phyloP scores from a whole-genome alignment of 1,140 invertebrate genomes.

The Drosophila gunungcola region DNA sequence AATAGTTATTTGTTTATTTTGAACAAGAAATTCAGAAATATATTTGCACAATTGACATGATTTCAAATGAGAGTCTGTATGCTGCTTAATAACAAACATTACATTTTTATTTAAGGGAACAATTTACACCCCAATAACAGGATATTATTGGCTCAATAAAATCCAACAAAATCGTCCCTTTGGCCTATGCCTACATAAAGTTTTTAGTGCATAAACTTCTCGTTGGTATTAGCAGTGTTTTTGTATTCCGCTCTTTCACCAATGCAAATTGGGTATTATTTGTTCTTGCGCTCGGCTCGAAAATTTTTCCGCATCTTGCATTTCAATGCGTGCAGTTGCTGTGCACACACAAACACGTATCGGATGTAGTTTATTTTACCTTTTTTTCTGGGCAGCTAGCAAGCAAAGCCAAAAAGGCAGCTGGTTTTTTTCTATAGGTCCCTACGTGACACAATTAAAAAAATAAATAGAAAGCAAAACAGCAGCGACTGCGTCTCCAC shows the following conservation, averaged over 20 bases:
- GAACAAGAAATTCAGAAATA: too few relatives aligned
- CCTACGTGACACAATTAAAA: constrained; percentile 81
- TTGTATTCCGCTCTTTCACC: constrained; percentile 54
- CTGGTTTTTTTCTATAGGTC: constrained; percentile 69
- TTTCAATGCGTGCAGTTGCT: constrained; percentile 65
- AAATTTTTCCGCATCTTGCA: constrained; percentile 79
- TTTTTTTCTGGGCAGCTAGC: constrained; percentile 7
- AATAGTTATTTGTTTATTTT: too few relatives aligned
- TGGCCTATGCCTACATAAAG: constrained; percentile 2
- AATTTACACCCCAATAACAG: not conserved
- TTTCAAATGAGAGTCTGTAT: too few relatives aligned
- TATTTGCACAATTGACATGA: too few relatives aligned
- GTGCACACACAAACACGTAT: constrained; percentile 39
- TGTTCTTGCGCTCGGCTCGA: constrained; percentile 73
- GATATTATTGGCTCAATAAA: not conserved
- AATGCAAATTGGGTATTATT: constrained; percentile 82
- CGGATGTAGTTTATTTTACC: constrained; percentile 36
- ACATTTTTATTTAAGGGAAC: not conserved
- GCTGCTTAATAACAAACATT: too few relatives aligned
- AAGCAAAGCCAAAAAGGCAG: constrained; percentile 65
- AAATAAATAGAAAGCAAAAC: constrained; percentile 72
- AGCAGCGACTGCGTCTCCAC: constrained; percentile 9
- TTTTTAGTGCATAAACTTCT: constrained; percentile 49
- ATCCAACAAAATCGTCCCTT: not conserved
- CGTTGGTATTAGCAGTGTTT: constrained; percentile 36